These are phyloP conservation scores for Tiliacea citrago DNA, from an alignment of 2,888 invertebrate genomes.

Conservation along the genomic window DNA sequence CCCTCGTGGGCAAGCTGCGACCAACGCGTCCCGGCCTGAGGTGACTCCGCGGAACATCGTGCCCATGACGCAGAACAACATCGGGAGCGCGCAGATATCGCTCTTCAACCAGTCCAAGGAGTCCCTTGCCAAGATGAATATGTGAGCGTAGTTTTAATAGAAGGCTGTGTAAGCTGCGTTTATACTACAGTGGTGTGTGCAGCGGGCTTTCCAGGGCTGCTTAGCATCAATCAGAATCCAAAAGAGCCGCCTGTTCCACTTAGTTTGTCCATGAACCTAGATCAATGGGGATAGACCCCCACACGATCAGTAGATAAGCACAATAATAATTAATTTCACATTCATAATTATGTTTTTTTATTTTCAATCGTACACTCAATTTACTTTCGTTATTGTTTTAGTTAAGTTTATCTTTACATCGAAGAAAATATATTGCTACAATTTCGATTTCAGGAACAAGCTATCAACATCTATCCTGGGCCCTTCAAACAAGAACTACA, in stretches of 20 bases:
- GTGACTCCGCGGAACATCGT: constrained; percentile 47
- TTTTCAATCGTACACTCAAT: neutral
- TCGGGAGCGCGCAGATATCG: constrained; percentile 80
- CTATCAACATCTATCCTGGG: constrained; percentile 85
- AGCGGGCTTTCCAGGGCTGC: neutral
- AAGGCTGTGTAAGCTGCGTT: neutral
- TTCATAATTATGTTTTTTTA: too few relatives aligned
- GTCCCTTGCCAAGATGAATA: constrained; percentile 80
- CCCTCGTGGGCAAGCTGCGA: constrained; percentile 60
- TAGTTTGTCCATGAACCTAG: too few relatives aligned
- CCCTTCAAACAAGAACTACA: constrained; percentile 87
- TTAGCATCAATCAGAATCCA: too few relatives aligned
- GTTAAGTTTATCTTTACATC: neutral
- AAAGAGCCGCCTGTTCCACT: too few relatives aligned
- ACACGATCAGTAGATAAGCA: too few relatives aligned
- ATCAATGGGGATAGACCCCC: too few relatives aligned
- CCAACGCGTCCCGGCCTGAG: constrained; percentile 61
- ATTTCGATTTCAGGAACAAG: constrained; percentile 79
- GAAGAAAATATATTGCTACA: constrained; percentile 21
- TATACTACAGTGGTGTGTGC: neutral
- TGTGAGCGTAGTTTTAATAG: constrained; percentile 72
- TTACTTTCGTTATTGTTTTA: neutral
- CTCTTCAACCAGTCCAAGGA: constrained; percentile 88
- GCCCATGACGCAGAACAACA: constrained; percentile 67
- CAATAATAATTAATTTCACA: too few relatives aligned